phyloP scores from a whole-genome alignment of 2,797 vertebrate species.

The Peromyscus aztecus region DNA sequence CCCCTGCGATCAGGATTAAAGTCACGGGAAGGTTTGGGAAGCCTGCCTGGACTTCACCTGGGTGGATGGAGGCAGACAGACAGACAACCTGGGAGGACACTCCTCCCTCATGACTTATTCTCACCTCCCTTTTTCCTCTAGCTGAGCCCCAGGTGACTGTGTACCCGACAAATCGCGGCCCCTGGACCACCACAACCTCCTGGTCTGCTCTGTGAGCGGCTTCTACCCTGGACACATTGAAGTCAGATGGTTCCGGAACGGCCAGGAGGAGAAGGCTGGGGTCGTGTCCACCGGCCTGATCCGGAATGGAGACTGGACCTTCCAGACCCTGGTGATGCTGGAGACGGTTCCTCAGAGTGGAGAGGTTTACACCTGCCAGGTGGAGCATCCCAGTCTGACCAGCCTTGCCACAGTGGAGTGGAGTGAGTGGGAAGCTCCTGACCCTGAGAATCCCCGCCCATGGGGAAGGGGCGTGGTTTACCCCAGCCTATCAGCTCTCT shows the following conservation, averaged over 20 bases:
- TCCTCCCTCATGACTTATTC: not conserved
- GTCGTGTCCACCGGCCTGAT: conserved; percentile 56
- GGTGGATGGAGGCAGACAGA: accelerated
- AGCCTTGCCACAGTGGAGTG: not conserved
- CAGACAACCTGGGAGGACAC: accelerated
- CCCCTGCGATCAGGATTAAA: not conserved
- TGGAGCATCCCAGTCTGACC: conserved; percentile 42
- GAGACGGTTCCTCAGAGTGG: conserved; percentile 62
- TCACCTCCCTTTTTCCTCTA: not conserved
- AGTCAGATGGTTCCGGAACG: conserved; percentile 67
- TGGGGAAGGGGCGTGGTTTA: not conserved
- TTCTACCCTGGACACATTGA: conserved; percentile 73
- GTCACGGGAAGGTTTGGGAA: not conserved
- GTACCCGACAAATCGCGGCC: conserved; percentile 16
- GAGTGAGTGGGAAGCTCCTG: conserved; percentile 54
- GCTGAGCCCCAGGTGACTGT: not conserved
- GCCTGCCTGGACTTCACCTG: accelerated
- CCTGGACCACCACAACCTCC: conserved; percentile 39
- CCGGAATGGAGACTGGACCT: conserved; percentile 65
- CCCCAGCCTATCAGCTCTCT: too few relatives aligned
- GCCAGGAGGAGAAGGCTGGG: conserved; percentile 46
- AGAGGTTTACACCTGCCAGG: conserved; percentile 69
- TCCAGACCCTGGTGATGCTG: conserved; percentile 74
- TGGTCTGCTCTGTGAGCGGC: conserved; percentile 61
- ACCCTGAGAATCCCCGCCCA: accelerated